Evolutionary conservation across 2,888 invertebrate species (phyloP).

Genomic region (Electrophaes corylata): DNA sequence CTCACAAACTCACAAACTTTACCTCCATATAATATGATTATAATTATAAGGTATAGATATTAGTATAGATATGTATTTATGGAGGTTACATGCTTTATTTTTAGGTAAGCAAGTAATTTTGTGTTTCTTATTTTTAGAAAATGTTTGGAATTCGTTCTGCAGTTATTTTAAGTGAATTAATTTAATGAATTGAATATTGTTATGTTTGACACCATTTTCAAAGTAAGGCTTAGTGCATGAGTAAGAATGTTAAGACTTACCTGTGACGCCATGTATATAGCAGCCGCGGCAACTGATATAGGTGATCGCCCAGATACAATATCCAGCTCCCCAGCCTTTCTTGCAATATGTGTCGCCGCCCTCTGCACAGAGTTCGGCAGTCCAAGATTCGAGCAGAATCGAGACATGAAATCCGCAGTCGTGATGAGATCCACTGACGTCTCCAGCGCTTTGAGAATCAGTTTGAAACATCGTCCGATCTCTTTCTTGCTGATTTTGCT

Average conservation of each 20-base stretch:
- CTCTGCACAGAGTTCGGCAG: slow-evolving; percentile 94
- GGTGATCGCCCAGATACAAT: slow-evolving; percentile 99
- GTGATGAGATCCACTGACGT: slow-evolving; percentile 99
- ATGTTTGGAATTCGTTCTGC: no score
- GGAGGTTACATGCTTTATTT: no score
- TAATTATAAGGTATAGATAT: no score
- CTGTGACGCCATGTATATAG: slow-evolving; percentile 99
- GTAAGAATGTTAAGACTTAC: slow-evolving; percentile 65
- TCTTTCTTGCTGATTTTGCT: slow-evolving; percentile 99
- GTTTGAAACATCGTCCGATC: slow-evolving; percentile 98
- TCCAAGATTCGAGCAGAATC: slow-evolving; percentile 98
- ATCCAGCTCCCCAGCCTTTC: slow-evolving; percentile 97
- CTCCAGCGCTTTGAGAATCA: slow-evolving; percentile 97
- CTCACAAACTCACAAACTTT: no score
- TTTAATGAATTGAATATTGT: no score
- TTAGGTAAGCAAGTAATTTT: no score
- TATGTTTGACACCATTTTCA: no score
- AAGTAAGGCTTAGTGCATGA: no score
- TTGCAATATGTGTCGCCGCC: slow-evolving; percentile 98
- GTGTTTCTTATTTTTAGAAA: no score
- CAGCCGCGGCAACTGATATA: slow-evolving; percentile 99
- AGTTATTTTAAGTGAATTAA: no score
- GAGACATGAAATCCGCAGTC: slow-evolving; percentile 99
- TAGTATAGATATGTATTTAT: no score
- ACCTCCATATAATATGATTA: no score